Conservation (phyloP, 2,888 invertebrate genomes). For the Machimus atricapillus region DNA sequence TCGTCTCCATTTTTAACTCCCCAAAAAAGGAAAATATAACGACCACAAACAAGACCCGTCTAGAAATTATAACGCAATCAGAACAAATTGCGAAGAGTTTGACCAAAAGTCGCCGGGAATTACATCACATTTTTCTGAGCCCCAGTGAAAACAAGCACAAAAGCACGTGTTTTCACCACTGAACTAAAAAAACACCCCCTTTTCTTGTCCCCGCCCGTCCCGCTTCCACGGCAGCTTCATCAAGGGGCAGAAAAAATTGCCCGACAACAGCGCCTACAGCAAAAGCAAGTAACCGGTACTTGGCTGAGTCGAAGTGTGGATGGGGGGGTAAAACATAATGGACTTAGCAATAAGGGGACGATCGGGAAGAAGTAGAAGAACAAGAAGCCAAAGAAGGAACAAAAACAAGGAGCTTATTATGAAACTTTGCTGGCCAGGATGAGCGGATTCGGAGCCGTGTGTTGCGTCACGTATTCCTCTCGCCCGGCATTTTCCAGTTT, state of each 20-base stretch:
- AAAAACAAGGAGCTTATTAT: not conserved
- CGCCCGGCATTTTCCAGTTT: not conserved
- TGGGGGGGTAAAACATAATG: not conserved
- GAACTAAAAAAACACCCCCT: not conserved
- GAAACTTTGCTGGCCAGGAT: not conserved
- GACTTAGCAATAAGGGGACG: not conserved
- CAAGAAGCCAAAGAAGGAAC: not conserved
- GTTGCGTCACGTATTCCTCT: not conserved
- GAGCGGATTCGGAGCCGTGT: not conserved
- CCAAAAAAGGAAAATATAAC: not conserved
- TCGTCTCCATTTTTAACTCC: not conserved
- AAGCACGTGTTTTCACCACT: slow-evolving; percentile 5
- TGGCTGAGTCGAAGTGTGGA: not conserved
- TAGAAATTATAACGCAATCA: slow-evolving; percentile 7
- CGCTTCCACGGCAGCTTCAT: not conserved
- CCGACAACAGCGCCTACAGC: not conserved
- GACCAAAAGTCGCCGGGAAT: not conserved
- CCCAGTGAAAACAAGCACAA: not conserved
- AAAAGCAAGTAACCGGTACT: not conserved
- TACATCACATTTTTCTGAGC: not conserved
- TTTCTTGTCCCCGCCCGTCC: not conserved
- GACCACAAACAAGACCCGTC: not conserved
- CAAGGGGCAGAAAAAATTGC: not conserved
- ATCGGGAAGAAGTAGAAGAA: not conserved
- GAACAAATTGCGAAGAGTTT: not conserved